These are phyloP conservation scores for Holacanthus passer DNA, from an alignment of 2,113 vertebrate species.

Conservation along the genomic window DNA sequence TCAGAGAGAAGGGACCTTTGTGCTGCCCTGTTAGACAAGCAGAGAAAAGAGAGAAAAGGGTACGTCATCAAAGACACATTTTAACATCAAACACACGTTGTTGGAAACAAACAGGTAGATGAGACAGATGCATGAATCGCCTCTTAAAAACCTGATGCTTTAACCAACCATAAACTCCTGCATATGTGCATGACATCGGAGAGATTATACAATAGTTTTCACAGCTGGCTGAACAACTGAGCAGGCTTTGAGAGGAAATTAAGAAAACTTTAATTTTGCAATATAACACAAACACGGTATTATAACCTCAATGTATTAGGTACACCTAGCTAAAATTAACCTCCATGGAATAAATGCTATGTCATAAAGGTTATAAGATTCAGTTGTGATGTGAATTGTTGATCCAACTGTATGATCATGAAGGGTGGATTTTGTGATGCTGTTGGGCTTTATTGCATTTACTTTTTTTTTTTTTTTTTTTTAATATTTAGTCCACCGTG, in stretches of 20 bases:
- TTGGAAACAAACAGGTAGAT: neutral
- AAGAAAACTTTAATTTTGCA: neutral
- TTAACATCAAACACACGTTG: neutral
- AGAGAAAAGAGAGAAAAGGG: constrained; percentile 25
- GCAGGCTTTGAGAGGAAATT: neutral
- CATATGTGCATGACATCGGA: neutral
- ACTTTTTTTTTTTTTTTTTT: neutral
- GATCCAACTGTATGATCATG: neutral
- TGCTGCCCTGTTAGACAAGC: constrained; percentile 52
- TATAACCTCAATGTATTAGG: neutral
- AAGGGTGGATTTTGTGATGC: neutral
- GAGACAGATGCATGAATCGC: neutral
- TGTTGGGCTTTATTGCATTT: neutral
- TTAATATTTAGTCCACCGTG: neutral
- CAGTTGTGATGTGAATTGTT: neutral
- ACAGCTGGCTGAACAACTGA: neutral
- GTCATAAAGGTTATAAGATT: neutral
- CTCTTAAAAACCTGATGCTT: neutral
- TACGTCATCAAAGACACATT: constrained; percentile 5
- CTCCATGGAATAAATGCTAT: neutral
- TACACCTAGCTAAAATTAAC: neutral
- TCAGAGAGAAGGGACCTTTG: constrained; percentile 49
- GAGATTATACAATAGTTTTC: neutral
- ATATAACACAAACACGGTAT: neutral
- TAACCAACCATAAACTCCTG: neutral